A percentile compares a stretch with the other conserved stretches of the same genome.
Evolutionary conservation across 2,113 vertebrate genomes (phyloP).

Genomic region (Pandion haliaetus): DNA sequence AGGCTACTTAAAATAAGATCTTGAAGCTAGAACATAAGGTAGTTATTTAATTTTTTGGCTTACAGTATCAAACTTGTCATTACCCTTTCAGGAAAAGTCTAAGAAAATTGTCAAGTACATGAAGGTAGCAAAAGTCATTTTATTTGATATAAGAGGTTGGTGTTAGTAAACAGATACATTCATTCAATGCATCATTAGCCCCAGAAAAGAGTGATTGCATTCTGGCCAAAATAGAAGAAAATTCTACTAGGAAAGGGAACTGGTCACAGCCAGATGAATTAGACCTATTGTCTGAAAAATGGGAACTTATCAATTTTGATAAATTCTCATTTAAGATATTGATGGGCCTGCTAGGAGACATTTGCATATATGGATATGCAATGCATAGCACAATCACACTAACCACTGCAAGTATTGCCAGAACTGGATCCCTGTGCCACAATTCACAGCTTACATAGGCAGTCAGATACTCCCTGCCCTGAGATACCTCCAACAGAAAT

Average conservation of each 20-base stretch:
- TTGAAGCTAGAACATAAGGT: constrained; percentile 41
- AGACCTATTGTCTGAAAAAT: not conserved
- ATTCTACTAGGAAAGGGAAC: not conserved
- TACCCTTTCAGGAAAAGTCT: constrained; percentile 49
- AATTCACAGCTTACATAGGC: not conserved
- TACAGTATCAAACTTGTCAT: constrained; percentile 44
- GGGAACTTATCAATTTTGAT: not conserved
- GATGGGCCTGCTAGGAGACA: not conserved
- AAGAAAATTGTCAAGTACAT: constrained; percentile 26
- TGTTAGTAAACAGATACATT: constrained; percentile 29
- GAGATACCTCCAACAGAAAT: not conserved
- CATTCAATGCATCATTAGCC: constrained; percentile 9
- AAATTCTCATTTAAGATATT: not conserved
- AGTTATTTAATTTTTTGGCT: constrained; percentile 57
- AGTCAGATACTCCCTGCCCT: not conserved
- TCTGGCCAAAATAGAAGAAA: not conserved
- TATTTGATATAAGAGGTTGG: constrained; percentile 12
- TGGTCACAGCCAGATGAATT: not conserved
- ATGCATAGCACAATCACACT: not conserved
- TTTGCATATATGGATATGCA: not conserved
- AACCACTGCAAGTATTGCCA: not conserved
- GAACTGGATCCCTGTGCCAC: not conserved
- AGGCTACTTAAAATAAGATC: constrained; percentile 55
- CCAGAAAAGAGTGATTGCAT: not conserved
- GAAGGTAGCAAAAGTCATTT: constrained; percentile 37